Evolutionary conservation across 1,140 invertebrate genomes (phyloP).

Genomic region (Atta texana): DNA sequence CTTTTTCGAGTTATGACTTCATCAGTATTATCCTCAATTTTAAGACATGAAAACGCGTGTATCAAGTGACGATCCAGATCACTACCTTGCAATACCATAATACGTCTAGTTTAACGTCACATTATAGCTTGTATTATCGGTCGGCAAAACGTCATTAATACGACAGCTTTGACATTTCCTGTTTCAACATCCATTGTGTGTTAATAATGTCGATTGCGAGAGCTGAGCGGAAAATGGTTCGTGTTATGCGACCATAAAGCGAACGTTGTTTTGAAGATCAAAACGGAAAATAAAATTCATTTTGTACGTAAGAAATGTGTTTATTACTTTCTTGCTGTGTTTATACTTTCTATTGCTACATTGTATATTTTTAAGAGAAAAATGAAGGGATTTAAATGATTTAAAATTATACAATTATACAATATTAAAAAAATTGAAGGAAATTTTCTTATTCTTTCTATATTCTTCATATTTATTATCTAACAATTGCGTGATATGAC

Average conservation of each 20-base stretch:
- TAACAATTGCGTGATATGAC: constrained; percentile 3
- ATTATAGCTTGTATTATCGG: constrained; percentile 58
- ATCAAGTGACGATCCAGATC: not conserved
- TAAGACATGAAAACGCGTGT: constrained; percentile 8
- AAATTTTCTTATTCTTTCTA: not conserved
- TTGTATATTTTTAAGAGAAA: not conserved
- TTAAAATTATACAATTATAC: not conserved
- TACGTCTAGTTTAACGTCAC: constrained; percentile 48
- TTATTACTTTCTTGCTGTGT: too few species aligned
- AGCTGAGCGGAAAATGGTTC: constrained; percentile 5
- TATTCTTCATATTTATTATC: constrained; percentile 7
- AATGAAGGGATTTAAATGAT: not conserved
- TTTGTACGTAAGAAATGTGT: not conserved
- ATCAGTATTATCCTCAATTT: not conserved
- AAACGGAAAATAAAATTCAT: constrained; percentile 13
- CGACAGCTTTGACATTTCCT: constrained; percentile 66
- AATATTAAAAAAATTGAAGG: not conserved
- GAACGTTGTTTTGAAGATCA: not conserved
- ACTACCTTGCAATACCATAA: constrained; percentile 36
- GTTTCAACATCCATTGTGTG: constrained; percentile 50
- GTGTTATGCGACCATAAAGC: not conserved
- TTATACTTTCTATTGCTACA: not conserved
- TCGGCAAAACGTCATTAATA: constrained; percentile 56
- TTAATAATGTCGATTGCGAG: constrained; percentile 23
- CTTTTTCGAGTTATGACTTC: not conserved